A percentile compares a stretch with the other conserved stretches of the same genome.
Conservation (phyloP, 2,797 vertebrate species). For the Aplochiton taeniatus region DNA sequence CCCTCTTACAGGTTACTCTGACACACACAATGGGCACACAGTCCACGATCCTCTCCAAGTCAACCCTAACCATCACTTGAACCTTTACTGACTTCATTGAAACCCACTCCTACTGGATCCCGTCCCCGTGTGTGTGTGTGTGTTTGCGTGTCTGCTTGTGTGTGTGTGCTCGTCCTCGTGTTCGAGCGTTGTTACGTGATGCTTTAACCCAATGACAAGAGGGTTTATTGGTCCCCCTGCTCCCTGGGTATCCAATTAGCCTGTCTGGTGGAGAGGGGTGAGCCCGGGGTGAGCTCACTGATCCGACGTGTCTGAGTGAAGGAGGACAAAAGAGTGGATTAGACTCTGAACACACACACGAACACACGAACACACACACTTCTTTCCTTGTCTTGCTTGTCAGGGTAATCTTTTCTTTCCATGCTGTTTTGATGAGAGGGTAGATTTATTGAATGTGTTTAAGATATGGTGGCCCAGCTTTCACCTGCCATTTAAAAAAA, state of each 20-base stretch:
- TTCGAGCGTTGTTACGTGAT: slow-evolving; percentile 1
- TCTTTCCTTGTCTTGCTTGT: no score
- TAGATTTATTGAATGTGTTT: no score
- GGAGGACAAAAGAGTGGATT: not conserved
- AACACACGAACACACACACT: not conserved
- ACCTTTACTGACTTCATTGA: no score
- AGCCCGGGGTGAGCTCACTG: not conserved
- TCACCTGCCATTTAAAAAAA: no score
- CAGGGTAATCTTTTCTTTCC: no score
- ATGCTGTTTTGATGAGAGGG: no score
- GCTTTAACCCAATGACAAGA: not conserved
- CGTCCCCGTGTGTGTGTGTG: not conserved
- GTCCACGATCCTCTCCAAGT: no score
- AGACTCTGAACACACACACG: not conserved
- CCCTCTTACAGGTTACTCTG: no score
- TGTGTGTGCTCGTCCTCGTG: not conserved
- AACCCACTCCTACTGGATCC: no score
- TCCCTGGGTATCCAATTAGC: slow-evolving; percentile 22
- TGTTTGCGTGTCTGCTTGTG: not conserved
- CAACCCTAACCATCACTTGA: no score
- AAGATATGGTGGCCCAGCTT: no score
- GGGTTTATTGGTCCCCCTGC: not conserved
- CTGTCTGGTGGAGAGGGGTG: slow-evolving; percentile 15
- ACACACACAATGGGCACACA: no score
- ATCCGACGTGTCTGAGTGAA: not conserved